These are phyloP conservation scores for Ophion ellenae DNA, from an alignment of 2,888 invertebrate species.

Conservation along the genomic window DNA sequence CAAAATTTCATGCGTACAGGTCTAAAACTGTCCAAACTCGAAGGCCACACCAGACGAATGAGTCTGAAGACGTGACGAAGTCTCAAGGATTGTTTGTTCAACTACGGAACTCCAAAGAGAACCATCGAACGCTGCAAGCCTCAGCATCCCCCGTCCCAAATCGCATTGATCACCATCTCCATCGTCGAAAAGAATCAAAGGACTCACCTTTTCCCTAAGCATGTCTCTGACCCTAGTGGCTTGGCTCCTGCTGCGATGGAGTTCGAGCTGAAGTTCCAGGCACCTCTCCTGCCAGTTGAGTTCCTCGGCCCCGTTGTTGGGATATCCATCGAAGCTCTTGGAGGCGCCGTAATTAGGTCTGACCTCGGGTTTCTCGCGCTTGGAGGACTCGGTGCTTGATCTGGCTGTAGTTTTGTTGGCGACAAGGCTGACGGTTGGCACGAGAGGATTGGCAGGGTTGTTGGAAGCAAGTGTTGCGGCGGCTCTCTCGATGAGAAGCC, in stretches of 20 bases:
- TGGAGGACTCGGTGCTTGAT: conserved; percentile 67
- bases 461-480: conserved; percentile 45
- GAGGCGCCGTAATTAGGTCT: conserved; percentile 77
- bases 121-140: too few species aligned
- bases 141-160: too few species aligned
- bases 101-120: too few species aligned
- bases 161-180: neutral
- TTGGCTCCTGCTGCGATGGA: conserved; percentile 94
- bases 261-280: conserved; percentile 92
- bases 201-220: conserved; percentile 94
- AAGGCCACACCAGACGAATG: too few species aligned
- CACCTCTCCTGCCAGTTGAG: conserved; percentile 96
- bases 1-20: too few species aligned
- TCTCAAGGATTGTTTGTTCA: too few species aligned
- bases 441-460: neutral
- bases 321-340: conserved; percentile 81
- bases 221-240: conserved; percentile 94
- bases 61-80: too few species aligned
- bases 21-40: too few species aligned
- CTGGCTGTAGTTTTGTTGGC: conserved; percentile 35
- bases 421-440: neutral
- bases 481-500: conserved; percentile 71
- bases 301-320: conserved; percentile 78
- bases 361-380: conserved; percentile 82
- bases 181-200: neutral